These are phyloP conservation scores for Poeciliopsis occidentalis DNA, from an alignment of 2,113 vertebrate genomes.

Conservation along the genomic window DNA sequence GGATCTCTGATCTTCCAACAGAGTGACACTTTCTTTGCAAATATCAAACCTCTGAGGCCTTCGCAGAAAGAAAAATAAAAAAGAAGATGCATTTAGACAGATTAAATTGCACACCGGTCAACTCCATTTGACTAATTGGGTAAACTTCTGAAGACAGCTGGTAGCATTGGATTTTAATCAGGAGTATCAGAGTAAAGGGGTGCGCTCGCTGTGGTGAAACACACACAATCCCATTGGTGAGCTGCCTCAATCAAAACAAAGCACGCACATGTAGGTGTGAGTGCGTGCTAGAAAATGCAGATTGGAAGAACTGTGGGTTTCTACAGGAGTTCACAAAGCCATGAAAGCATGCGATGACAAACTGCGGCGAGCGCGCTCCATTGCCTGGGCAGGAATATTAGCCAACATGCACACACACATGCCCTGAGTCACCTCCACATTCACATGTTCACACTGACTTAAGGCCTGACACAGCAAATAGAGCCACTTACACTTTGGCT, in stretches of 20 bases:
- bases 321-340: conserved; percentile 64
- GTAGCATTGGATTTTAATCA: too few relatives aligned
- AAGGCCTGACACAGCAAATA: conserved; percentile 61
- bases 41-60: too few relatives aligned
- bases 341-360: conserved; percentile 68
- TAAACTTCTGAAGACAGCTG: too few relatives aligned
- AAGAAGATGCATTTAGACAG: too few relatives aligned
- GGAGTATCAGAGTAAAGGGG: too few relatives aligned
- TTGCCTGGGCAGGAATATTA: conserved; percentile 36
- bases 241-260: conserved; percentile 57
- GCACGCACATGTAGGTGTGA: neutral
- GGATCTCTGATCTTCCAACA: neutral
- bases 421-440: neutral
- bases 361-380: conserved; percentile 64
- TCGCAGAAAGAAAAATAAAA: too few relatives aligned
- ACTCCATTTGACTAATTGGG: too few relatives aligned
- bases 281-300: conserved; percentile 56
- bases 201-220: neutral
- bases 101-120: too few relatives aligned
- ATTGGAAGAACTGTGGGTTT: conserved; percentile 69
- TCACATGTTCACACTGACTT: conserved; percentile 12
- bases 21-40: neutral
- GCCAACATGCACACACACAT: conserved; percentile 15
- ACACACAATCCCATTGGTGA: conserved; percentile 12
- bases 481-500: conserved; percentile 60